Conservation (phyloP, 2,888 invertebrate genomes). For the Apodemia duryi region DNA sequence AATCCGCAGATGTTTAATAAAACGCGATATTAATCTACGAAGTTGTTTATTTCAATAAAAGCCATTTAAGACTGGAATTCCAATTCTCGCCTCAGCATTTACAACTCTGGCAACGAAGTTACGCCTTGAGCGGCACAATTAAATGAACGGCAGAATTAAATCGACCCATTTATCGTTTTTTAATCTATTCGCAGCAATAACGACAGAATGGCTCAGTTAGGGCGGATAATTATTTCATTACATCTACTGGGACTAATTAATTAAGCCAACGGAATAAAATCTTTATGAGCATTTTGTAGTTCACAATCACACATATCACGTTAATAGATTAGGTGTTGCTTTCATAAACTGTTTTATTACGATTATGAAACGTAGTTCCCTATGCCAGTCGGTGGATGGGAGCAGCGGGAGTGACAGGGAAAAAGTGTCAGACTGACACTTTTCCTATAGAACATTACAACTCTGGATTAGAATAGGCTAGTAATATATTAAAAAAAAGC, state of each 20-base stretch:
- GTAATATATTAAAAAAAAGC: no score
- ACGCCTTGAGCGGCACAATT: constrained; percentile 51
- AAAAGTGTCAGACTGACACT: no score
- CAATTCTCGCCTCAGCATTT: neutral
- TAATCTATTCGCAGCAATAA: constrained; percentile 5
- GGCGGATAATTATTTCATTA: constrained; percentile 1
- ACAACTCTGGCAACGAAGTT: constrained; percentile 43
- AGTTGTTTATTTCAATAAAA: constrained; percentile 8
- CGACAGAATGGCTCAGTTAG: neutral
- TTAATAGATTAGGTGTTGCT: neutral
- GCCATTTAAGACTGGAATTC: neutral
- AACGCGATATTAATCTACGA: constrained; percentile 8
- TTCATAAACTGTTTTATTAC: neutral
- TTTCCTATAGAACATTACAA: no score
- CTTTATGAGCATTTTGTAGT: neutral
- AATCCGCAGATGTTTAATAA: constrained; percentile 1
- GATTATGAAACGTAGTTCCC: neutral
- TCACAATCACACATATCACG: neutral
- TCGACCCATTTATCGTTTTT: constrained; percentile 34
- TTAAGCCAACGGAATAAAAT: neutral
- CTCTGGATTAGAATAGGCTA: no score
- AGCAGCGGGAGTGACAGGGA: no score
- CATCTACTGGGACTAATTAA: neutral
- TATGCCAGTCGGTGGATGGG: no score
- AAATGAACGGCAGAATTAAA: constrained; percentile 51